These are phyloP conservation scores for Notechis scutatus DNA, from an alignment of 2,113 vertebrate genomes.

Conservation along the genomic window DNA sequence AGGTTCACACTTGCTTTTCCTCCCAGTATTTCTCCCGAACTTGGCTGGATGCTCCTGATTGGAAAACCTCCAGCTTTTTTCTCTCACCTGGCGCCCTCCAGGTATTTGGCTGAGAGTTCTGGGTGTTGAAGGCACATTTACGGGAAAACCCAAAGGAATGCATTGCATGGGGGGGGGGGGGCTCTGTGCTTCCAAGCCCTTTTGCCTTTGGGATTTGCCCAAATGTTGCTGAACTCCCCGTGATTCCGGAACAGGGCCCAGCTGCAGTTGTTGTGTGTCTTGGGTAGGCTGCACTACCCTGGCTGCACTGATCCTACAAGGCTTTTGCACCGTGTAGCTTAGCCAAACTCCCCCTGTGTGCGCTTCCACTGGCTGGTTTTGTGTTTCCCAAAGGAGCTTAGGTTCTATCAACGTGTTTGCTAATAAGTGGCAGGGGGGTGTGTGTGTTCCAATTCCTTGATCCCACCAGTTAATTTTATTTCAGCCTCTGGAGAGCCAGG, in stretches of 20 bases:
- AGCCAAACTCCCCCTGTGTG: not conserved
- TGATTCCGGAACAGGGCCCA: not conserved
- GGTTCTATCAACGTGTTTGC: not conserved
- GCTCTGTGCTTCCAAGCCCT: not conserved
- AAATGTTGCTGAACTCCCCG: not conserved
- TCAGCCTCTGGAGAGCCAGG: not conserved
- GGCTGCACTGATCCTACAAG: not conserved
- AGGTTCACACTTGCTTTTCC: not conserved
- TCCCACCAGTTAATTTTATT: rapidly evolving
- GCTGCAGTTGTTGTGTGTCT: not conserved
- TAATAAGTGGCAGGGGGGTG: not conserved
- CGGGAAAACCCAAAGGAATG: not conserved
- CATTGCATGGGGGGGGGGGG: not conserved
- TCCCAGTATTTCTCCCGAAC: slow-evolving; percentile 3
- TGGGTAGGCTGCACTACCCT: not conserved
- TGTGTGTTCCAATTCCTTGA: rapidly evolving
- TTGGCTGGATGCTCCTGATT: not conserved
- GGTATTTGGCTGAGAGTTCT: not conserved
- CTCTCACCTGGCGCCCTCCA: not conserved
- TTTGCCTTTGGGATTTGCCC: not conserved
- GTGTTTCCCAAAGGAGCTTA: not conserved
- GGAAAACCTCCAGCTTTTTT: not conserved
- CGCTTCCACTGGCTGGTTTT: not conserved
- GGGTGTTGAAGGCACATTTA: not conserved
- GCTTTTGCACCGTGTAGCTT: slow-evolving; percentile 30